Base-by-base conservation (phyloP, 2,113 vertebrate species). In the Sturnira hondurensis region DNA sequence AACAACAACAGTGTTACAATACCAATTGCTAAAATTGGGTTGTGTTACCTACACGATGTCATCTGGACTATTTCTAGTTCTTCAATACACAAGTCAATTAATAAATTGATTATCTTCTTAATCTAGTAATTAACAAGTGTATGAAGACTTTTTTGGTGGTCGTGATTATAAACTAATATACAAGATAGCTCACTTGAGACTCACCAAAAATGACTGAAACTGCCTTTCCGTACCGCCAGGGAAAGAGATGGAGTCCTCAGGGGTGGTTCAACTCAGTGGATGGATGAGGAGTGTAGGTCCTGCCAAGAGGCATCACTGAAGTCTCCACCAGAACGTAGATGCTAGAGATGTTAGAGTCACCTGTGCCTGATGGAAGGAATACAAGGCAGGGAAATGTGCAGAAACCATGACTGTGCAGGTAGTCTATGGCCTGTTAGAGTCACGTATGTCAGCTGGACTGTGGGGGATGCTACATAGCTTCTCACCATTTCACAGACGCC, bases 31-130 rank as follows among this genome's bases (percentile, higher is more conserved):
- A 5, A 28, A 67, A 61, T 16, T 86, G 13, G 3, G 33, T n/a
- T 67, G 4, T n/a, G 5, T 54, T 78, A 22, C 41, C 5, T 52
- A 14, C 3, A 20, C 9, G 76, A 9, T 12, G 22, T 33, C 54
- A 80, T 68, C 20, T 58, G 22, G 13, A 77, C 58, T 81, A 50
- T 77, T 76, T 90, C 52, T 96, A 52, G 85, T 85, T 91, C 52
- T 94, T 91, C 12, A 22, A 26, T 82, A 83, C 3, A 47, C 87
- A 93, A 65, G 33, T 63, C 77, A 73, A 86, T 65, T 50, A 77
- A 63, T 22, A 61, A 16, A 70, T 41, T 50, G 41, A 56, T 45
- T 71, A 45, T 86, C 38, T 65, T 50, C 36, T 78, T 68, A 50
- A 54, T 4, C 19, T 28, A 63, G 61, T 28, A 84, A 73, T 73